Conservation (phyloP, 2,888 invertebrate species). For the Gastrophysa polygoni region DNA sequence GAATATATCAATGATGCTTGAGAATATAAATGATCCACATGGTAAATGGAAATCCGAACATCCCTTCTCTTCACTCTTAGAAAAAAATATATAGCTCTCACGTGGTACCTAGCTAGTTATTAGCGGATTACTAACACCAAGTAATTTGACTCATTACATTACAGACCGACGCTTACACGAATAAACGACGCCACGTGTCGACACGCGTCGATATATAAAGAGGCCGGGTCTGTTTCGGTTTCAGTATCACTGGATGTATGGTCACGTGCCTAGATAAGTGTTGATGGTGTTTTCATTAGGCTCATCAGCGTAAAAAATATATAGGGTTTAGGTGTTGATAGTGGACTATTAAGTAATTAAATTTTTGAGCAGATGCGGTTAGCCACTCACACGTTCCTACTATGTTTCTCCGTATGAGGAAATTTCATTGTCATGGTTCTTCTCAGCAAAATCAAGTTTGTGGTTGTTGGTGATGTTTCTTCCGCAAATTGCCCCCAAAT, state of each 20-base stretch:
- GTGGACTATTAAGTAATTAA: not conserved
- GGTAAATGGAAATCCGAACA: too few relatives aligned
- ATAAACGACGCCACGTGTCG: constrained; percentile 22
- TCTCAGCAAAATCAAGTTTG: too few relatives aligned
- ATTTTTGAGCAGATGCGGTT: not conserved
- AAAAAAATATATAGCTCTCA: too few relatives aligned
- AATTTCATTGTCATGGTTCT: too few relatives aligned
- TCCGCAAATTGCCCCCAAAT: too few relatives aligned
- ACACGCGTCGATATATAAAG: constrained; percentile 11
- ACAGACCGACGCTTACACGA: constrained; percentile 7
- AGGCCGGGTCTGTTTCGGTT: not conserved
- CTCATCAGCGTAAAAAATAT: not conserved
- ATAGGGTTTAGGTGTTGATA: not conserved
- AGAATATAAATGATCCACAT: too few relatives aligned
- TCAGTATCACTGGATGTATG: not conserved
- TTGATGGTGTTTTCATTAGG: not conserved
- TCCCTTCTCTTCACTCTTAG: too few relatives aligned
- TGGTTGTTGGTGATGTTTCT: too few relatives aligned
- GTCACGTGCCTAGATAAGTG: constrained; percentile 11
- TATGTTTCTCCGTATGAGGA: too few relatives aligned
- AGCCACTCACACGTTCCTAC: not conserved
- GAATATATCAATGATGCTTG: too few relatives aligned
- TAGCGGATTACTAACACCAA: not conserved
- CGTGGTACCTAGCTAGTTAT: too few relatives aligned
- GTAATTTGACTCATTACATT: too few relatives aligned